These are phyloP conservation scores for Drosophila kikkawai DNA, from an alignment of 1,140 invertebrate species.

Conservation along the genomic window DNA sequence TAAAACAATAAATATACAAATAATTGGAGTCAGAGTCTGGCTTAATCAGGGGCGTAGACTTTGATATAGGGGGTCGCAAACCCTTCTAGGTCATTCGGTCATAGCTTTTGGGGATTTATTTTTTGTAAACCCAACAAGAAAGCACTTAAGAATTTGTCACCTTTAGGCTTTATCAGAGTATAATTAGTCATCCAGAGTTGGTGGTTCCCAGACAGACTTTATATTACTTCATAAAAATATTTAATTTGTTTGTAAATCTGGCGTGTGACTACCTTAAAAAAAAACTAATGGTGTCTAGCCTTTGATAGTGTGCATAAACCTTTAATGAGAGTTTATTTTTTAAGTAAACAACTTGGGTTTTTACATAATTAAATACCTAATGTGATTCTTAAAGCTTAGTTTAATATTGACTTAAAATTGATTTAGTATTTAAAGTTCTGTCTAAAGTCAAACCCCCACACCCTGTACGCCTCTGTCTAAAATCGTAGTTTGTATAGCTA, in stretches of 20 bases:
- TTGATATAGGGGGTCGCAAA: neutral
- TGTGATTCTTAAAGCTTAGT: neutral
- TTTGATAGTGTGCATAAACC: neutral
- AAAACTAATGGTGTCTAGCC: neutral
- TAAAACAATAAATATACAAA: constrained; percentile 54
- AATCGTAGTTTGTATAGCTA: neutral
- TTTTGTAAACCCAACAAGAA: neutral
- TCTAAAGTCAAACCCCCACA: neutral
- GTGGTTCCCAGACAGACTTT: constrained; percentile 4
- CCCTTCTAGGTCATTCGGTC: constrained; percentile 12
- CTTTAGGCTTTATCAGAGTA: neutral
- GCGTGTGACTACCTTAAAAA: neutral
- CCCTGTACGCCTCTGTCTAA: constrained; percentile 14
- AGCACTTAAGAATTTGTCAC: constrained; percentile 13
- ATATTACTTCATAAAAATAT: neutral
- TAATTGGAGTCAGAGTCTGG: constrained; percentile 45
- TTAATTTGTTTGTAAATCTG: neutral
- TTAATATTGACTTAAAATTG: neutral
- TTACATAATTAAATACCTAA: neutral
- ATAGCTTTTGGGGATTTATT: neutral
- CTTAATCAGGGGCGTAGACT: constrained; percentile 41
- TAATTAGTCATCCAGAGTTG: neutral
- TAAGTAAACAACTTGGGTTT: neutral
- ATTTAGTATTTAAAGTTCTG: neutral
- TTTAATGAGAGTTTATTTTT: neutral